phyloP scores from a whole-genome alignment of 2,888 invertebrate species.

The Drosophila tanythrix region DNA sequence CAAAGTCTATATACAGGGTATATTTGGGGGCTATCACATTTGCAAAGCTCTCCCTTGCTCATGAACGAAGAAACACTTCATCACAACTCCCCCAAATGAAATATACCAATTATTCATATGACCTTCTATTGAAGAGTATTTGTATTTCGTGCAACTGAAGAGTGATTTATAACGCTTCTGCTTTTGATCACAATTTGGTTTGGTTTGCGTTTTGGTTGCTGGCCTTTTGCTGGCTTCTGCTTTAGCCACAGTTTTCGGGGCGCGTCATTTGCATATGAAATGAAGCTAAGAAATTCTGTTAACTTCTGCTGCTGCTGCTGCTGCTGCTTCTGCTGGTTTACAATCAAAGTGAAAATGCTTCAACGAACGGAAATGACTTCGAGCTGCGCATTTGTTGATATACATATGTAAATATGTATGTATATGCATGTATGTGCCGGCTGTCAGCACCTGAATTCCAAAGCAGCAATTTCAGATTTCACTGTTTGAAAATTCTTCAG shows the following conservation, averaged over 20 bases:
- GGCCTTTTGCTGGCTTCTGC: not conserved
- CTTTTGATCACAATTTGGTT: constrained; percentile 31
- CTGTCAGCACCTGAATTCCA: constrained; percentile 56
- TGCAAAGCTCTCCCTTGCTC: not conserved
- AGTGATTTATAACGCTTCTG: constrained; percentile 27
- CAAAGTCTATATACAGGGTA: not conserved
- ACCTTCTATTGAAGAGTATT: constrained; percentile 27
- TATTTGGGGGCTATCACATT: not conserved
- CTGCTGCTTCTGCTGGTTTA: constrained; percentile 9
- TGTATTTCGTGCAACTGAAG: constrained; percentile 8
- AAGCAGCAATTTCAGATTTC: constrained; percentile 51
- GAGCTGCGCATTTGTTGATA: constrained; percentile 37
- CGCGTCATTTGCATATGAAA: constrained; percentile 56
- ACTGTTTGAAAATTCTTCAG: constrained; percentile 60
- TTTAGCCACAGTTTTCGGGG: constrained; percentile 24
- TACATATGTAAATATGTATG: constrained; percentile 25
- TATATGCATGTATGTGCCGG: constrained; percentile 25
- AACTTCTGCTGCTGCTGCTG: constrained; percentile 9
- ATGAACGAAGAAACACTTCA: not conserved
- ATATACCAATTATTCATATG: constrained; percentile 22
- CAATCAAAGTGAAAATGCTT: constrained; percentile 58
- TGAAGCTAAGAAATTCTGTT: constrained; percentile 56
- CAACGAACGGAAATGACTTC: constrained; percentile 58
- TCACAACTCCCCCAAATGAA: not conserved
- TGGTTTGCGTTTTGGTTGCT: not conserved